Conservation (phyloP, 2,113 vertebrate genomes). For the Odobenus rosmarus region DNA sequence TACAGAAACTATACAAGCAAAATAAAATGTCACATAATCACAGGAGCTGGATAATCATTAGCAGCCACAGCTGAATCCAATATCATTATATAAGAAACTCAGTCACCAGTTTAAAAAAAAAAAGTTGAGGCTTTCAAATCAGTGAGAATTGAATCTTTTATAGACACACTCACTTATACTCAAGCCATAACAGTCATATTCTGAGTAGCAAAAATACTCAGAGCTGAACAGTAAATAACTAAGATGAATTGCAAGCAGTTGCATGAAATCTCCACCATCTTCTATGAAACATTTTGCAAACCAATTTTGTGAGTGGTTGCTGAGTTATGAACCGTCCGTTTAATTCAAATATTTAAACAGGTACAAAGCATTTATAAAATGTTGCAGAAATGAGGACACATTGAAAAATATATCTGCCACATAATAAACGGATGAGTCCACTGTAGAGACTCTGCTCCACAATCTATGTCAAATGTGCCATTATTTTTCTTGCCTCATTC, state of each 20-base stretch:
- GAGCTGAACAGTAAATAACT: slow-evolving; percentile 46
- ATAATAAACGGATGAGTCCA: neutral
- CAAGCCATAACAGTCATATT: neutral
- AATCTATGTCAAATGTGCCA: neutral
- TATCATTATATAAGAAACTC: neutral
- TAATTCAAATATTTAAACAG: slow-evolving; percentile 46
- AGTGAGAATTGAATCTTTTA: neutral
- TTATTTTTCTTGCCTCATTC: neutral
- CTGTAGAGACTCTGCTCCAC: neutral
- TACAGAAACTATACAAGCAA: neutral
- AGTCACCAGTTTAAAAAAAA: neutral
- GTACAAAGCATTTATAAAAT: slow-evolving; percentile 59
- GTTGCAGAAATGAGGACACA: neutral
- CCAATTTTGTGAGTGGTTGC: neutral
- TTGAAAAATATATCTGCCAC: slow-evolving; percentile 31
- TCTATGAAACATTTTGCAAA: neutral
- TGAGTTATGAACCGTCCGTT: slow-evolving; percentile 48
- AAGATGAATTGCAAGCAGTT: neutral
- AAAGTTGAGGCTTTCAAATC: neutral
- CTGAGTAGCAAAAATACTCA: neutral
- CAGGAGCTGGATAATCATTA: neutral
- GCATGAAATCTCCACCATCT: neutral
- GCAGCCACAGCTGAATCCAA: neutral
- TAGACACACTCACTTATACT: neutral
- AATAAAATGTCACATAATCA: neutral